Base-by-base conservation (phyloP, 92 coral and sea anemone genomes). In the Metridium senile region DNA sequence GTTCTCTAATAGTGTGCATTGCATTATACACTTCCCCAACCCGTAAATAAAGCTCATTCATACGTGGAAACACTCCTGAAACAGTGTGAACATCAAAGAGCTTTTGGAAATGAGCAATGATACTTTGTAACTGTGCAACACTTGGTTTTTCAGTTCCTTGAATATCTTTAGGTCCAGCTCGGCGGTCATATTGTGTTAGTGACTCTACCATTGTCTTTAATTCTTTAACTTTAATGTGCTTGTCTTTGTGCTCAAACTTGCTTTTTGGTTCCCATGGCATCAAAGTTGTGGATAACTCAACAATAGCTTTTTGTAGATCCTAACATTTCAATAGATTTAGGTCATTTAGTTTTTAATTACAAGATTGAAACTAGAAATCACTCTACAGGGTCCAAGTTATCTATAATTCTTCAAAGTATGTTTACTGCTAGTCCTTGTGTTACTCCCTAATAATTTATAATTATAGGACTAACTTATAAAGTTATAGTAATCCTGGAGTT, bases 41-140 rank as follows among this genome's bases (percentile, higher is more conserved):
- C 53, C 89, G 86, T 81, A 86, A 74, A 81, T 95, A 95, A 45
- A 95, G 84, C 75, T 95, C 99, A 52, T 87, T 95, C 99, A 95
- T 95, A 53, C 93, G 83, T 46, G 99, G 95, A 77, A 95, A 95
- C 58, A 92, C 85, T 68, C 99, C 99, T 1, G 92, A 62, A 19
- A 89, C 82, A 64, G 82, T 92, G 10, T 73, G 79, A 3, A 95
- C 91, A 78, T 95, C 99, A 71, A 95, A 95, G 35, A 95, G 83
- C 79, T 85, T 95, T 80, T 95, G 99, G 71, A 95, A 95, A 63
- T 95, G 99, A 19, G 97, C 97, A 47, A 95, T 84, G 62, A 95
- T 89, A 79, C 95, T 85, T 51, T 85, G 90, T 25, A 95, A 68
- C 58, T 92, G 95, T 39, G 92, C 94, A 53, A 81, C 25, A 34